A percentile compares a stretch with the other conserved stretches of the same genome.
phyloP scores from a whole-genome alignment of 2,113 vertebrate species.

The Heterocephalus glaber region DNA sequence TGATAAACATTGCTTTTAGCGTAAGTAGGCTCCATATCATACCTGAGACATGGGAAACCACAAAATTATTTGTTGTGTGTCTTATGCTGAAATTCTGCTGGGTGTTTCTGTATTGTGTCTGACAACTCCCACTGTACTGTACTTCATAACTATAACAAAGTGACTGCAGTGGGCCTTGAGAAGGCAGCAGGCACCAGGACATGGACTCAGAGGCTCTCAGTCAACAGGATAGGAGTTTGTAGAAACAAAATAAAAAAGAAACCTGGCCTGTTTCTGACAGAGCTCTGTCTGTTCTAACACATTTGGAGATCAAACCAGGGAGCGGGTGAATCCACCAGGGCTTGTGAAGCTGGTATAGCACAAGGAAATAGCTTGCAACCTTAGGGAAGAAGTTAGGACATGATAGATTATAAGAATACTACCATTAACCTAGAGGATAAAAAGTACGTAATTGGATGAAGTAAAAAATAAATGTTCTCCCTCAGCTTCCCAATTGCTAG shows the following conservation, averaged over 20 bases:
- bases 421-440: slow-evolving; percentile 13
- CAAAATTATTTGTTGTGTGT: neutral
- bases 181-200: neutral
- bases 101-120: neutral
- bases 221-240: no score
- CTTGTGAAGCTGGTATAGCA: neutral
- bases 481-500: neutral
- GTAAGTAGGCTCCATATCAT: neutral
- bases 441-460: neutral
- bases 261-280: rapidly evolving
- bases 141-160: rapidly evolving
- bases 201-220: no score
- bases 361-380: neutral
- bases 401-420: neutral
- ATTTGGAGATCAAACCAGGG: neutral
- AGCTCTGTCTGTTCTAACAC: neutral
- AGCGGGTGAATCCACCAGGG: neutral
- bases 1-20: neutral
- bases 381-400: neutral
- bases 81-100: no score
- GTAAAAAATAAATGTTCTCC: neutral
- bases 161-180: neutral
- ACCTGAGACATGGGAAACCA: neutral
- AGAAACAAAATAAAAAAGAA: neutral
- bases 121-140: rapidly evolving